phyloP scores from a whole-genome alignment of 1,140 invertebrate genomes.

The Fopius arisanus region DNA sequence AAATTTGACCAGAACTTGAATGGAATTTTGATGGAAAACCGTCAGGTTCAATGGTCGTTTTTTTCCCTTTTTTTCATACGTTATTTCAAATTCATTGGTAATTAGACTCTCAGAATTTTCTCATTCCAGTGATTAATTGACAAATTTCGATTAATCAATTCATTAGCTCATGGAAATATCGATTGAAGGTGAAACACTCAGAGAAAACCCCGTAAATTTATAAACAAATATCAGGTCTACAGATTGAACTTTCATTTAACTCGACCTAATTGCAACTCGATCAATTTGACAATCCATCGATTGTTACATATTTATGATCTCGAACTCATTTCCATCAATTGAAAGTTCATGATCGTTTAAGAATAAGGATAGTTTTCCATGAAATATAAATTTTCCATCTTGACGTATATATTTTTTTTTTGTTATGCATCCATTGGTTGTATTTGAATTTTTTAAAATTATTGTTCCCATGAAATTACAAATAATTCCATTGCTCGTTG shows the following conservation, averaged over 20 bases:
- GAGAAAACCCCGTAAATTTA: background rate
- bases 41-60: too few species aligned
- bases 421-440: too few species aligned
- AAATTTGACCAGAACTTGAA: too few species aligned
- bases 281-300: background rate
- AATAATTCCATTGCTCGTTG: too few species aligned
- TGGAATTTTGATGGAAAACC: too few species aligned
- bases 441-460: too few species aligned
- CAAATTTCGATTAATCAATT: background rate
- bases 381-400: too few species aligned
- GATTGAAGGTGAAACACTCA: background rate
- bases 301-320: background rate
- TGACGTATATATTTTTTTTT: too few species aligned
- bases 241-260: background rate
- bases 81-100: too few species aligned
- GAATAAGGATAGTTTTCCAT: background rate
- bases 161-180: background rate
- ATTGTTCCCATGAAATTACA: background rate
- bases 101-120: background rate
- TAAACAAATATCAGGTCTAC: background rate
- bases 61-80: too few species aligned
- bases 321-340: background rate
- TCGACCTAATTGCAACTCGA: background rate
- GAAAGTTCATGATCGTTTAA: background rate
- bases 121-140: background rate